Percentiles rank a stretch among this genome's conserved stretches.
These are phyloP conservation scores for Phylloscopus trochiloides DNA, from an alignment of 2,113 vertebrate genomes.

Conservation along the genomic window DNA sequence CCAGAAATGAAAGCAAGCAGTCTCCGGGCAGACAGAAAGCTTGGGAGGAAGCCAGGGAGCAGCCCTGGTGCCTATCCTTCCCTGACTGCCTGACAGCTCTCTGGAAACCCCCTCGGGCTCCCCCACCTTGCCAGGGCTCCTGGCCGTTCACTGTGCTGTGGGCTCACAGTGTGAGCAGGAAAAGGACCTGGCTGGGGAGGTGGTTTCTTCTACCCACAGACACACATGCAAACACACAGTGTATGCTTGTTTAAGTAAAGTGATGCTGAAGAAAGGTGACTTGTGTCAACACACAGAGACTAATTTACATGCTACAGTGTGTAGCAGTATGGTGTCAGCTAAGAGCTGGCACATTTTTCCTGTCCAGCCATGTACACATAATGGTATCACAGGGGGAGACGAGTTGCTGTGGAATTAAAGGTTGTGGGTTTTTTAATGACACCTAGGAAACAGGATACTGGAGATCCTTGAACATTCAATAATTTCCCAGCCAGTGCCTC, in stretches of 20 bases:
- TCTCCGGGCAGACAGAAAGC: neutral
- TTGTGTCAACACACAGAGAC: neutral
- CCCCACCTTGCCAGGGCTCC: neutral
- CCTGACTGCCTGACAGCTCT: neutral
- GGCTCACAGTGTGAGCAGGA: neutral
- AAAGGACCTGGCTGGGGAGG: neutral
- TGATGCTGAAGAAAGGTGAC: neutral
- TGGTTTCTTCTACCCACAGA: neutral
- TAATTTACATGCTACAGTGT: neutral
- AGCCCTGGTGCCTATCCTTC: rapidly evolving
- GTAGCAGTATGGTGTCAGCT: neutral
- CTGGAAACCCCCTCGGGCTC: neutral
- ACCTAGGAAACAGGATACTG: neutral
- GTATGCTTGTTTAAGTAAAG: neutral
- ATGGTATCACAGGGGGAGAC: neutral
- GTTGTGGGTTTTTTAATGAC: neutral
- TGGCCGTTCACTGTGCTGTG: rapidly evolving
- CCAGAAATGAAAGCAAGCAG: neutral
- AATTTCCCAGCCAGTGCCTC: neutral
- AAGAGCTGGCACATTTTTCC: neutral
- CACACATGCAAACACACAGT: neutral
- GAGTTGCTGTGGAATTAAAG: neutral
- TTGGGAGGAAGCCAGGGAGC: neutral
- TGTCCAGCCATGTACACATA: neutral
- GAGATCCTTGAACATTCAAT: neutral